A percentile compares a stretch with the other conserved stretches of the same genome.
Conservation (phyloP, 2,797 vertebrate genomes). For the Pygocentrus nattereri region DNA sequence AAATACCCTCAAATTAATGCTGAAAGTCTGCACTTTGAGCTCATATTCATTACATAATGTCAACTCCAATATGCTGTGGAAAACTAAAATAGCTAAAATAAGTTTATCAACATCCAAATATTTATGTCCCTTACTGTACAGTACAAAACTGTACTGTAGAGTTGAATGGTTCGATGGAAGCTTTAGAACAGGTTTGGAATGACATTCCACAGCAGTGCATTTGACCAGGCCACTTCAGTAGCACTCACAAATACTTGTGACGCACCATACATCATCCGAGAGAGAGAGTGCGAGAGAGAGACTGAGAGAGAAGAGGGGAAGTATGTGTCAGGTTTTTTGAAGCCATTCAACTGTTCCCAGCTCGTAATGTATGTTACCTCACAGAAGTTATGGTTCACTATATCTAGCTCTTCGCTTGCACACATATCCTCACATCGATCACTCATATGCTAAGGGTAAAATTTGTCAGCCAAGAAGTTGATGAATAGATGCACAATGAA, state of each 20-base stretch:
- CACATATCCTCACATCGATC: slow-evolving; percentile 23
- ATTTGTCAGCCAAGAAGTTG: slow-evolving; percentile 31
- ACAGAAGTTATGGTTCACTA: slow-evolving; percentile 67
- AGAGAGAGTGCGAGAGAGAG: not conserved
- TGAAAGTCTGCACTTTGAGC: no score
- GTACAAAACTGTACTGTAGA: no score
- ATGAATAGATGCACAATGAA: slow-evolving; percentile 32
- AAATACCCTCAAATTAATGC: no score
- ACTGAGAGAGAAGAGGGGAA: not conserved
- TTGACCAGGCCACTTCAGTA: no score
- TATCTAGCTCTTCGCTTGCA: slow-evolving; percentile 10
- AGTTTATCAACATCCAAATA: no score
- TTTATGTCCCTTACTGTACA: no score
- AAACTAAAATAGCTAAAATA: no score
- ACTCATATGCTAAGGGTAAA: slow-evolving; percentile 36
- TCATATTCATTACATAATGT: no score
- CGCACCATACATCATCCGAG: not conserved
- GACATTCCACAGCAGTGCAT: not conserved
- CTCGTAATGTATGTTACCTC: slow-evolving; percentile 52
- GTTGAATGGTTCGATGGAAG: not conserved
- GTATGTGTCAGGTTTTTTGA: slow-evolving; percentile 35
- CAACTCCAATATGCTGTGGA: no score
- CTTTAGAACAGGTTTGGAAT: not conserved
- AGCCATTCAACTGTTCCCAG: slow-evolving; percentile 38
- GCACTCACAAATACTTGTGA: not conserved